Evolutionary conservation across 2,888 invertebrate species (phyloP).

Genomic region (Apamea epomidion): DNA sequence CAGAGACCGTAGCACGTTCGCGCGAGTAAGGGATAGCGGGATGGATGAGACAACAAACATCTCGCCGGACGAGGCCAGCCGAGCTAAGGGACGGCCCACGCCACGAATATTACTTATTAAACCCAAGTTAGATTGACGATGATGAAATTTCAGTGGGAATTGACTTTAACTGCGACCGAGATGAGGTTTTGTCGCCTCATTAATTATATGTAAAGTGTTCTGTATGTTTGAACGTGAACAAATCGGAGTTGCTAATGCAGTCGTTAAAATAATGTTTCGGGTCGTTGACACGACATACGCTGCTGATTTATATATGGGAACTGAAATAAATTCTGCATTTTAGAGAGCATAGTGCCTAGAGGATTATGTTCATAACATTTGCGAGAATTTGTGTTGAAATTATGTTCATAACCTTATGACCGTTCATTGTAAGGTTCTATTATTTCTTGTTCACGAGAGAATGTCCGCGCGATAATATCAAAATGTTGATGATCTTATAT

Average conservation of each 20-base stretch:
- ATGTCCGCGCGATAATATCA: background rate
- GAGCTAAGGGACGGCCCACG: slow-evolving; percentile 85
- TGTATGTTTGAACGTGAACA: slow-evolving; percentile 68
- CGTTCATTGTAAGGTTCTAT: slow-evolving; percentile 18
- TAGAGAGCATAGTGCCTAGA: slow-evolving; percentile 17
- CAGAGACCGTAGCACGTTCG: slow-evolving; percentile 79
- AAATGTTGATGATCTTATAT: slow-evolving; percentile 2
- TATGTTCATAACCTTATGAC: slow-evolving; percentile 17
- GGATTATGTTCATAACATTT: background rate
- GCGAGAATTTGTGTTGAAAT: too few relatives aligned
- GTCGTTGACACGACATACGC: slow-evolving; percentile 40
- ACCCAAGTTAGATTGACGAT: slow-evolving; percentile 88
- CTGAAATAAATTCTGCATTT: slow-evolving; percentile 39
- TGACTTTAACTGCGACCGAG: slow-evolving; percentile 86
- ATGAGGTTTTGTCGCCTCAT: slow-evolving; percentile 86
- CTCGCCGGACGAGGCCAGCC: slow-evolving; percentile 83
- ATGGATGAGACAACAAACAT: slow-evolving; percentile 83
- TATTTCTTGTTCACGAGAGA: background rate
- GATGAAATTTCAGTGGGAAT: slow-evolving; percentile 90
- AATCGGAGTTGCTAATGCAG: slow-evolving; percentile 65
- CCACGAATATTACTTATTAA: slow-evolving; percentile 87
- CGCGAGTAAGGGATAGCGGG: slow-evolving; percentile 84
- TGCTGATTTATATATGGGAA: slow-evolving; percentile 50
- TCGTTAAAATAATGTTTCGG: slow-evolving; percentile 59
- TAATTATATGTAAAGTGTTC: slow-evolving; percentile 79